Evolutionary conservation across 1,140 invertebrate species (phyloP), one percentile per base, ranked within the genome.

Genomic region (Drosophila kanapiae): DNA sequence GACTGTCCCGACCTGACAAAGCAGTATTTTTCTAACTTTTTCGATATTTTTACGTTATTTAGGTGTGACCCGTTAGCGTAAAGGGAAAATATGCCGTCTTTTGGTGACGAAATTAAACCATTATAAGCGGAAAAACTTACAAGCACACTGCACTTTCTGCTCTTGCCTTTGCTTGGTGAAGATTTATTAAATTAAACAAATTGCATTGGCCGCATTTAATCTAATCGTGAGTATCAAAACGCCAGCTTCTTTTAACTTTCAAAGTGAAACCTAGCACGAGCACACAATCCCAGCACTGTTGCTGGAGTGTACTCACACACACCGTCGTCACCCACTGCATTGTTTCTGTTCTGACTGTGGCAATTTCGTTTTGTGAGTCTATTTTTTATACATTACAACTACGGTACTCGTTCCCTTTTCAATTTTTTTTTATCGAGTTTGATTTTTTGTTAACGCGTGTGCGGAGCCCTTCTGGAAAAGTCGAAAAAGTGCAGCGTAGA

Each of bases 201-300:
- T 65, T 70, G 84, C 80, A 80, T 74, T 78, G 87, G 83, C 76
- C 87, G 83, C 72, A 48, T 78, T 78, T 38, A 78, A 59, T 69
- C 69, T 51, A 60, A 72, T 65, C 63, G 83, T 87, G 59, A 87
- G 83, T 87, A 85, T 63, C 47, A 45, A 37, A 33, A 47, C 38
- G 53, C 49, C 16, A 63, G 31, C 23, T 18, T 38, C 13, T 59
- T 71, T 48, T 0, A 38, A 27, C 18, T 56, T 56, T 38, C 14
- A 18, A 37, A 56, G 18, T 35, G 23, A 49, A 33, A 38, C 10
- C 16, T 49, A 35, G 29, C 14, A 40, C 57, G 40, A 23, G 23
- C 43, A 54, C 35, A 37, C 8, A 51, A 37, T 23, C 14, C n/a
- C 23, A 43, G 23, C 23, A 51, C 37, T 42, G 45, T 7, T 31